Evolutionary conservation across 1,140 invertebrate genomes (phyloP).

Genomic region (Acromyrmex charruanus): DNA sequence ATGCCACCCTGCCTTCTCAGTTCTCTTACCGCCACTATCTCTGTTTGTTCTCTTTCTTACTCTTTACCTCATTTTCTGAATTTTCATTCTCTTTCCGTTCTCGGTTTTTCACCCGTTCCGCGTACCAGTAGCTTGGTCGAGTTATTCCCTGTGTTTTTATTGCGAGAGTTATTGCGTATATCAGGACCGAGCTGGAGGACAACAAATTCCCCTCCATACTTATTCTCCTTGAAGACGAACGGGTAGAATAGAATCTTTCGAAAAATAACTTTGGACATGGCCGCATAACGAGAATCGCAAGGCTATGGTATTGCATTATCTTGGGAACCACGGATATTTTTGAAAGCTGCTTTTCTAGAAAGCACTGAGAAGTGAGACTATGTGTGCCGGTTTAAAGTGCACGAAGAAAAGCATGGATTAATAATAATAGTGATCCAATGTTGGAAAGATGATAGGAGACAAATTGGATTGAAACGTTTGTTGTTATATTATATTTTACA

Average conservation of each 20-base stretch:
- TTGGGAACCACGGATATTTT: conserved; percentile 15
- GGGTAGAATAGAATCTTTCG: conserved; percentile 57
- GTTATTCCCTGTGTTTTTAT: conserved; percentile 83
- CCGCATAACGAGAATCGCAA: conserved; percentile 47
- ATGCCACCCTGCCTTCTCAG: conserved; percentile 48
- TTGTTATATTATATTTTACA: neutral
- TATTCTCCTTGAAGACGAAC: conserved; percentile 43
- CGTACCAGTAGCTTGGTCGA: conserved; percentile 60
- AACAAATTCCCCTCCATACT: conserved; percentile 79
- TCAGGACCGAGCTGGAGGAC: conserved; percentile 72
- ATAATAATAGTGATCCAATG: neutral
- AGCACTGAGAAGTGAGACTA: conserved; percentile 21
- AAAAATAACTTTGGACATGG: conserved; percentile 70
- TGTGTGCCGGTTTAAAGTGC: conserved; percentile 4
- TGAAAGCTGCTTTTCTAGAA: conserved; percentile 41
- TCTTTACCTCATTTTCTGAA: conserved; percentile 29
- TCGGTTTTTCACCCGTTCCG: conserved; percentile 34
- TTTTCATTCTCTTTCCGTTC: conserved; percentile 26
- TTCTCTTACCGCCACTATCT: conserved; percentile 11
- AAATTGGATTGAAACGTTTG: neutral
- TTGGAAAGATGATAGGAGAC: neutral
- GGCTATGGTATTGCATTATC: conserved; percentile 70
- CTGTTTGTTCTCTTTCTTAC: conserved; percentile 38
- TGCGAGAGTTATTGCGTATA: conserved; percentile 82
- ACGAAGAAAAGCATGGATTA: neutral